Evolutionary conservation across 2,797 vertebrate species (phyloP).

Genomic region (Oreonectes daqikongensis): DNA sequence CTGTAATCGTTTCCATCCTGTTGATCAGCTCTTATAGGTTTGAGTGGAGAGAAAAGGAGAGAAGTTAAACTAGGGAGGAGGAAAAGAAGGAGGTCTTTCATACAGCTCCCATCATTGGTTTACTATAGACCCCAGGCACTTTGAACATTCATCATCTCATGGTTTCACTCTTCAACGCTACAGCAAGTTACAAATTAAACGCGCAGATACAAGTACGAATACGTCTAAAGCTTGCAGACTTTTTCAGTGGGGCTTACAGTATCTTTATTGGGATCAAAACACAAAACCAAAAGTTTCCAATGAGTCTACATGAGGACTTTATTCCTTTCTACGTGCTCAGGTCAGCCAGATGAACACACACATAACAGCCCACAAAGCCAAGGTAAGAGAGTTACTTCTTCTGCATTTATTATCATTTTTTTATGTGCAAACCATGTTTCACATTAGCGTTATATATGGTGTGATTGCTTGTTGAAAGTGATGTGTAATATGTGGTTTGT

Average conservation of each 20-base stretch:
- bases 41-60: neutral
- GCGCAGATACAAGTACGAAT: neutral
- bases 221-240: neutral
- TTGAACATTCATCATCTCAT: conserved; percentile 26
- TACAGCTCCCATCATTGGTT: conserved; percentile 16
- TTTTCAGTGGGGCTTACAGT: conserved; percentile 10
- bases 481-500: no score
- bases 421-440: no score
- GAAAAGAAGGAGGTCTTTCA: conserved; percentile 47
- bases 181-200: neutral
- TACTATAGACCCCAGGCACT: neutral
- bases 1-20: neutral
- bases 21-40: neutral
- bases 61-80: conserved; percentile 24
- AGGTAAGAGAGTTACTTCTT: conserved; percentile 57
- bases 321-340: conserved; percentile 56
- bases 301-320: conserved; percentile 66
- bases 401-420: neutral
- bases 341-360: conserved; percentile 72
- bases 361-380: conserved; percentile 65
- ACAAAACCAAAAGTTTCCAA: conserved; percentile 53
- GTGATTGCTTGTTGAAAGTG: no score
- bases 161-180: neutral
- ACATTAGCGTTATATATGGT: no score
- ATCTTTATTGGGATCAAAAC: conserved; percentile 44